Conservation (phyloP, 2,888 invertebrate genomes). For the Lasioglossum morio region DNA sequence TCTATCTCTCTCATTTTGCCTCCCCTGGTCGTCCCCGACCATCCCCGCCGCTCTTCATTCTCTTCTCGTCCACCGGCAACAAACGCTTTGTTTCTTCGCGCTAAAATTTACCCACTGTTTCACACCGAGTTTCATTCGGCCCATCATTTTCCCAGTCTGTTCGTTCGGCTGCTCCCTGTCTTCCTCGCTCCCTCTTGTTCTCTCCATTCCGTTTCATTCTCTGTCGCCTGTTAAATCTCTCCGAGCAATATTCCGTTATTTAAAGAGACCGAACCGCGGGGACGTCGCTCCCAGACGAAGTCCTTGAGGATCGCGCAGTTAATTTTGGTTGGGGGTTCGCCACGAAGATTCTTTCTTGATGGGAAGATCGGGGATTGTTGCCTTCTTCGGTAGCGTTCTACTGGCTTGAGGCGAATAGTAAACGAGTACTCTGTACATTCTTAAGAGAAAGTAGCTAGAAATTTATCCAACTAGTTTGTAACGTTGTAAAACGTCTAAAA, state of each 20-base stretch:
- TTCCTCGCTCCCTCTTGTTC: neutral
- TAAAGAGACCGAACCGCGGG: conserved; percentile 5
- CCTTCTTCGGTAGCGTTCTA: neutral
- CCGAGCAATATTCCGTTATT: conserved; percentile 42
- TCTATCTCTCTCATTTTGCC: conserved; percentile 41
- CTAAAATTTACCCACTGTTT: conserved; percentile 67
- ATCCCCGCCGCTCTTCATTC: conserved; percentile 71
- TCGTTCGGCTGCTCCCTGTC: neutral
- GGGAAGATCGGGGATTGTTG: neutral
- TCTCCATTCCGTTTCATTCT: neutral
- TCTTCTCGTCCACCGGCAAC: conserved; percentile 66
- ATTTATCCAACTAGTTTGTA: neutral
- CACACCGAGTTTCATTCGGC: conserved; percentile 54
- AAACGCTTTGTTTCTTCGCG: conserved; percentile 69
- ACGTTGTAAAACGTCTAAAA: no score
- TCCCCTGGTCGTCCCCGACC: conserved; percentile 43
- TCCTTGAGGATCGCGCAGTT: neutral
- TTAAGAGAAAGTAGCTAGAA: neutral
- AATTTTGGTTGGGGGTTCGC: no score
- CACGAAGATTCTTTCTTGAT: neutral
- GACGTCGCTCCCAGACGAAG: neutral
- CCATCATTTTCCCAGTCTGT: conserved; percentile 48
- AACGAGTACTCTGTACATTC: neutral
- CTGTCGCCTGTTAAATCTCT: conserved; percentile 43
- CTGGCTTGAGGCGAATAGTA: neutral